Conservation (phyloP, 1,140 invertebrate species). For the Chrysomallon squamiferum region DNA sequence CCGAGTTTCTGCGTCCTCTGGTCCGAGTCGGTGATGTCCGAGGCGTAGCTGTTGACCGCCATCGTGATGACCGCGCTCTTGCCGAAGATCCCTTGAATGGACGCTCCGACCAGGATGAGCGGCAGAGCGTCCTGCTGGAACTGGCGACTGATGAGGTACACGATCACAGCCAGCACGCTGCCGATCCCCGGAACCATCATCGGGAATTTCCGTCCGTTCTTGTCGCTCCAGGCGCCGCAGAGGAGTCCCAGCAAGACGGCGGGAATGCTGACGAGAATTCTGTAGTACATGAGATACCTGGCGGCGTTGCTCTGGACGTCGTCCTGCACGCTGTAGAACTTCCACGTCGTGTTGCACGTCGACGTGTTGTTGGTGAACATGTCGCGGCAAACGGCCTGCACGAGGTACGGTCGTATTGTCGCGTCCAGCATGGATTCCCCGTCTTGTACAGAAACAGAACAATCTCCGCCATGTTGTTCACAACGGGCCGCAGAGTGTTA, state of each 20-base stretch:
- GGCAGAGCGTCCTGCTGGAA: conserved; percentile 25
- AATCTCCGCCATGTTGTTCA: conserved; percentile 36
- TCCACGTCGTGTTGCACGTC: conserved; percentile 19
- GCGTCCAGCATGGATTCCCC: conserved; percentile 60
- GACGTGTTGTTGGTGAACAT: conserved; percentile 29
- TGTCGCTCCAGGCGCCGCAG: conserved; percentile 62
- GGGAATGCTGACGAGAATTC: conserved; percentile 58
- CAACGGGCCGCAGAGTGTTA: background rate
- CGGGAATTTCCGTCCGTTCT: conserved; percentile 59
- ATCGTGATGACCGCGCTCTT: conserved; percentile 61
- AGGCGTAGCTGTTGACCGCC: conserved; percentile 60
- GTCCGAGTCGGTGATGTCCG: conserved; percentile 50
- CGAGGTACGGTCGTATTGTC: conserved; percentile 54
- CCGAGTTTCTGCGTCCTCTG: conserved; percentile 54
- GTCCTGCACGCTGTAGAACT: conserved; percentile 28
- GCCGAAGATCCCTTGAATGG: conserved; percentile 53
- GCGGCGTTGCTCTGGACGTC: conserved; percentile 48
- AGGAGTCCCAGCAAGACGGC: conserved; percentile 58
- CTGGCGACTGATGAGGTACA: conserved; percentile 50
- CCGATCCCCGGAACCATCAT: conserved; percentile 59
- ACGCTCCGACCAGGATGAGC: conserved; percentile 51
- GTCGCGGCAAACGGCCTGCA: conserved; percentile 50
- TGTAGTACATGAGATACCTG: conserved; percentile 52
- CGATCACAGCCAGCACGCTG: conserved; percentile 48
- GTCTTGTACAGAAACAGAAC: conserved; percentile 62